Base-by-base conservation (phyloP, 64 coral and sea anemone genomes). In the Acropora yongei region DNA sequence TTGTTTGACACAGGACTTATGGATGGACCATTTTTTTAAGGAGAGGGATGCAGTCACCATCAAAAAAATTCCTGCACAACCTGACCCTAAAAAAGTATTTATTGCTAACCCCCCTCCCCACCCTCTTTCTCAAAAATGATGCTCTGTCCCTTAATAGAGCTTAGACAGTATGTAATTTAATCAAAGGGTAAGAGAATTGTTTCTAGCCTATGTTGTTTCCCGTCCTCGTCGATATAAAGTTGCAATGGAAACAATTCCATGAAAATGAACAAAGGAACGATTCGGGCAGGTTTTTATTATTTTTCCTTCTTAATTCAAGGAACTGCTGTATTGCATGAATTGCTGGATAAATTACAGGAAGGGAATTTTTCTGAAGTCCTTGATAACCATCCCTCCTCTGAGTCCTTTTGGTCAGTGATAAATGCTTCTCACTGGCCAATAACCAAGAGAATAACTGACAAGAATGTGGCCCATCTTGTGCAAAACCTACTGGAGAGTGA, bases 401-500 rank as follows among this genome's bases (percentile, higher is more conserved):
- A 90, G 78, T 47, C 78, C 13, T 90, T 69, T 41, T 81, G 77
- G 78, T 77, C 78, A 47, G 80, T 69, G 10, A 90, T 90, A 5
- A 90, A 82, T 90, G 60, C 89, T n/a, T 63, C 77, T 80, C 58
- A 90, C 71, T 82, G 89, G 78, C 78, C 89, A 39, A 71, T 69
- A 79, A 90, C 89, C 14, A 90, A 90, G 49, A 13, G 11, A 13
- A 68, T 90, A 67, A 82, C 89, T 8, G 66, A 90, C 65, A 47
- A 40, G 5, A 68, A 82, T 90, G 76, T 80, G 75, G 76, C 60
- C 65, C 63, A 68, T 66, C 57, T 90, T 44, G 55, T 90, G 44
- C 78, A 90, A 77, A 68, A 80, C 69, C 55, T 90, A 42, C 49
- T 90, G 50, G 78, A 90, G 78, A 90, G 50, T 80, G 89, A 90